Conservation (phyloP, 2,888 invertebrate species). For the Kuschelorhynchus macadamiae region DNA sequence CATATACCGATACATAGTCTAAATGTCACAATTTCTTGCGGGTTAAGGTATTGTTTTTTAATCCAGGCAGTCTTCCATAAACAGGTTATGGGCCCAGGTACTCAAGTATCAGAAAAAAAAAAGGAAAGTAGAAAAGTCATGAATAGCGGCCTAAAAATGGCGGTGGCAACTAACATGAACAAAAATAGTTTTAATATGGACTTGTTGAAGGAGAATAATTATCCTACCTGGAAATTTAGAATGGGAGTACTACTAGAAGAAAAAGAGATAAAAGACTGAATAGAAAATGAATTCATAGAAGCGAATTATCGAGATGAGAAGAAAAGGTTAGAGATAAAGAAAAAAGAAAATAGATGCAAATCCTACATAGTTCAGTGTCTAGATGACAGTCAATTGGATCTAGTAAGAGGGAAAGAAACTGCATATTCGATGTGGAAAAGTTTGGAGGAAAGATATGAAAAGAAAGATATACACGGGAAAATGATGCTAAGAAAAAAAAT, state of each 20-base stretch:
- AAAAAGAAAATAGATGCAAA: slow-evolving; percentile 3
- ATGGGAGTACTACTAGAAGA: neutral
- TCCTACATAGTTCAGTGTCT: slow-evolving; percentile 2
- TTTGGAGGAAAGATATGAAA: neutral
- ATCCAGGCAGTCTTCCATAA: no score
- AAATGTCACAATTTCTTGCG: no score
- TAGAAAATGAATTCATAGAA: neutral
- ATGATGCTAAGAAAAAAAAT: no score
- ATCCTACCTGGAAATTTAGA: slow-evolving; percentile 10
- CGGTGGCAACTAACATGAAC: no score
- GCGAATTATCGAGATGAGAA: neutral
- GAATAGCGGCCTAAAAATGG: no score
- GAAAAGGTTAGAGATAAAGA: neutral
- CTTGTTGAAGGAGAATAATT: neutral
- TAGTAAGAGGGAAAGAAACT: slow-evolving; percentile 1
- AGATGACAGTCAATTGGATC: slow-evolving; percentile 7
- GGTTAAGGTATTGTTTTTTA: no score
- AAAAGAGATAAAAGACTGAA: neutral
- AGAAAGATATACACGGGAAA: no score
- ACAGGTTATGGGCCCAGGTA: no score
- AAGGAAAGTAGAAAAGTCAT: no score
- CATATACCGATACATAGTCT: no score
- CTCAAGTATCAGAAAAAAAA: no score
- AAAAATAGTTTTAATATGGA: slow-evolving; percentile 1
- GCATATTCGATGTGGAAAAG: slow-evolving; percentile 2